Base-by-base conservation (phyloP, 1,140 invertebrate species). In the Holcopasites calliopsidis region DNA sequence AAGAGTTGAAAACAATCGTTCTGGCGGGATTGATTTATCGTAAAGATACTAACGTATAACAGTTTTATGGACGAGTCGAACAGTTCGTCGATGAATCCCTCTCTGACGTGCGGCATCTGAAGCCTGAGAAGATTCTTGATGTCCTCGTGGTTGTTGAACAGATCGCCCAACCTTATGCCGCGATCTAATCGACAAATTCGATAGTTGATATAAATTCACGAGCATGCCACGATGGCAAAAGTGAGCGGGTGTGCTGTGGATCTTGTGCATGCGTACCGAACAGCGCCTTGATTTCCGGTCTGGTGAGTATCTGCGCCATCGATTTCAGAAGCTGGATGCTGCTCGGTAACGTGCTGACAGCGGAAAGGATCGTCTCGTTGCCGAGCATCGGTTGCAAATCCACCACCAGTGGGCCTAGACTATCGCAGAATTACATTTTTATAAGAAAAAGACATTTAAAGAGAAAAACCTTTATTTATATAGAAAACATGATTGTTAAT, bases 241-340 rank as follows among this genome's bases (percentile, higher is more conserved):
- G 38, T n/a, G n/a, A n/a, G n/a, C n/a, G 26, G 26, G 61, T 16
- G 33, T 55, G n/a, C 44, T 5, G 40, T 28, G 49, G 38, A 40
- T 6, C 21, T 33, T 13, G 10, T 38, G 35, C 64, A 76, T 88
- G 90, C 89, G 89, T 88, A 93, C 92, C 90, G 49, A 92, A 92
- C 72, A 95, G 91, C 73, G 92, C 86, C 57, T 94, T 91, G 50
- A 94, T 92, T 65, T 93, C 88, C 13, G 93, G 92, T 73, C 92
- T 91, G n/a, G 94, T 94, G 1, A 93, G 92, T 55, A 94, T 90
- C 38, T 93, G 90, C 1, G 93, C 92, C 73, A 94, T 89, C 0
- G 93, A 93, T 57, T 92, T 92, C 18, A 95, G 84, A 28, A 95
- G 91, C 69, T 93, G 92, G 35, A 93, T 89, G 35, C 93, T 93